Percentiles rank a stretch among this genome's conserved stretches.
Evolutionary conservation across 2,113 vertebrate genomes (phyloP).

Genomic region (Marmota flaviventris): DNA sequence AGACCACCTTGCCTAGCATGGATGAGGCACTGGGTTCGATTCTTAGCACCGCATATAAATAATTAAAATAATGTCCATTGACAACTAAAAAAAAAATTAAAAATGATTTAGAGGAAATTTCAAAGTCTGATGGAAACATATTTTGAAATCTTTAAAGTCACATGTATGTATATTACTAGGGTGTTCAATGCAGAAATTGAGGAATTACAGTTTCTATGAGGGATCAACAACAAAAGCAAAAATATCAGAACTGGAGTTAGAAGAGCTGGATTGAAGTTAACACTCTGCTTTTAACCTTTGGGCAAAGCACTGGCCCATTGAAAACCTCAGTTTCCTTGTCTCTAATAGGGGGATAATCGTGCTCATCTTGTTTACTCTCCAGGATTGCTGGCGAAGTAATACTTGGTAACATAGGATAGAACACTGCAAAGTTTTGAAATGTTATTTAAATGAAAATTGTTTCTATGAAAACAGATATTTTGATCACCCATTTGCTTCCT

Average conservation of each 20-base stretch:
- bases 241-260: background rate
- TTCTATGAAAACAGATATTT: slow-evolving; percentile 51
- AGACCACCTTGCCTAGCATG: too few species aligned
- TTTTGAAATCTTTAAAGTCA: slow-evolving; percentile 41
- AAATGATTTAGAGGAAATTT: background rate
- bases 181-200: background rate
- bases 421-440: background rate
- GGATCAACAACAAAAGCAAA: background rate
- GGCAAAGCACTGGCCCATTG: background rate
- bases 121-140: background rate
- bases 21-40: too few species aligned
- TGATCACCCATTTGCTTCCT: background rate
- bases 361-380: background rate
- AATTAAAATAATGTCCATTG: too few species aligned
- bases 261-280: background rate
- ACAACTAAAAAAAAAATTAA: too few species aligned
- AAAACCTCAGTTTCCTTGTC: background rate
- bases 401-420: background rate
- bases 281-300: background rate
- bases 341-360: background rate
- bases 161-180: background rate
- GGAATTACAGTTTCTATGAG: background rate
- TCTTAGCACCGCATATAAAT: too few species aligned
- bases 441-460: slow-evolving; percentile 4
- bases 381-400: background rate